Evolutionary conservation across 2,797 vertebrate genomes (phyloP), one percentile per base, ranked within the genome.

Genomic region (Geotrypetes seraphini): DNA sequence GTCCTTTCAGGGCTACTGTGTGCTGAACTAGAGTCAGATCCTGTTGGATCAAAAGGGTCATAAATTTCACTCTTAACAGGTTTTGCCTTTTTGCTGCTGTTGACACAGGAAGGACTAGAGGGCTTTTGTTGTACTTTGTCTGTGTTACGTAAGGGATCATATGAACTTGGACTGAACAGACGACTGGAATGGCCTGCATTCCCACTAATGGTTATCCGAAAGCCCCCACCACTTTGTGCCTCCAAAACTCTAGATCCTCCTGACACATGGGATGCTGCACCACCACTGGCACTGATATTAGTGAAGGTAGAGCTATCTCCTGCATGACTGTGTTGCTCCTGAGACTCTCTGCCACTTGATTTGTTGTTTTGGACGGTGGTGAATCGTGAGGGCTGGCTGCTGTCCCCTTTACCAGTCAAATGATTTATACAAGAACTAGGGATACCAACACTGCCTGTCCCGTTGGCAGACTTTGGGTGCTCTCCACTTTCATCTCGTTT

Each of bases 1-100:
- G 71, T 57, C 12, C 53, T 71, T 46, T 85, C 82, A 1, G 82
- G 82, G 43, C 81, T 85, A 48, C 73, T 73, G 20, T 69, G 75
- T 1, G 82, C 75, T n/a, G 81, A 84, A 39, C 78, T 80, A 0
- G 92, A 90, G 53, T 96, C 92, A 0, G 96, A 99, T 18, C 86
- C 75, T 0, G 96, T 99, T 29, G 96, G 96, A 45, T 99, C 79
- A 58, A 91, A 99, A 18, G 96, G 96, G 67, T 99, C 96, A 3
- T 99, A 99, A 16, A 92, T 87, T 37, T 86, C 87, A 19, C 79
- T 83, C 48, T 79, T 82, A 12, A 80, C 65, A 47, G 78, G 66
- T 38, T 89, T 81, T 2, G 79, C 53, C 42, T 72, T 83, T 42
- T 67, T 62, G 19, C 36, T 38, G 12, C 59, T 30, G 5, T 63